Evolutionary conservation across 2,797 vertebrate genomes (phyloP).

Genomic region (Cyprinella venusta): DNA sequence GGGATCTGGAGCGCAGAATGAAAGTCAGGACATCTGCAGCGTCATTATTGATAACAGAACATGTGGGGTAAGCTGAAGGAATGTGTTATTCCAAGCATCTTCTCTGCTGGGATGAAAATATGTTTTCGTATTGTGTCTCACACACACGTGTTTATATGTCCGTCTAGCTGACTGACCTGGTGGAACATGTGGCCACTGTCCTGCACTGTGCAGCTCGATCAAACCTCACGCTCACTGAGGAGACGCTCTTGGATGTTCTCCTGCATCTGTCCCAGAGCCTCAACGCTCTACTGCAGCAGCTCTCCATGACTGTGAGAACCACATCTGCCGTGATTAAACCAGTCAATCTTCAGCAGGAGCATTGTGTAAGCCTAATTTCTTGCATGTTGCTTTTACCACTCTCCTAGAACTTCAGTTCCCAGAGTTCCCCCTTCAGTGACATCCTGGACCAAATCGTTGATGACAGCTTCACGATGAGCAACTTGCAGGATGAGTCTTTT

Average conservation of each 20-base stretch:
- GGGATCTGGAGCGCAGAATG: conserved; percentile 24
- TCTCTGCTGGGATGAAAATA: background rate
- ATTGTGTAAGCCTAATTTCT: background rate
- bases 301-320: conserved; percentile 66
- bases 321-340: background rate
- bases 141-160: background rate
- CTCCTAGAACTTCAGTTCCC: conserved; percentile 69
- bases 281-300: conserved; percentile 67
- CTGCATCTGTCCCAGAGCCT: conserved; percentile 67
- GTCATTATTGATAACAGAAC: conserved; percentile 67
- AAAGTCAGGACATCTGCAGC: conserved; percentile 71
- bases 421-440: conserved; percentile 63
- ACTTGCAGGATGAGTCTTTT: conserved; percentile 72
- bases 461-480: conserved; percentile 61
- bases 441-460: conserved; percentile 64
- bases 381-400: background rate
- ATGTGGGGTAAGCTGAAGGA: conserved; percentile 71
- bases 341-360: background rate
- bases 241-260: conserved; percentile 63
- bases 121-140: background rate
- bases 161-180: conserved; percentile 70
- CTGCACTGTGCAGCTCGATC: conserved; percentile 70
- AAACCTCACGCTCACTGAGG: conserved; percentile 68
- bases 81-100: background rate
- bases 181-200: conserved; percentile 70